Evolutionary conservation across 2,888 invertebrate species (phyloP), one percentile per base, ranked within the genome.

Genomic region (Latrodectus hesperus): DNA sequence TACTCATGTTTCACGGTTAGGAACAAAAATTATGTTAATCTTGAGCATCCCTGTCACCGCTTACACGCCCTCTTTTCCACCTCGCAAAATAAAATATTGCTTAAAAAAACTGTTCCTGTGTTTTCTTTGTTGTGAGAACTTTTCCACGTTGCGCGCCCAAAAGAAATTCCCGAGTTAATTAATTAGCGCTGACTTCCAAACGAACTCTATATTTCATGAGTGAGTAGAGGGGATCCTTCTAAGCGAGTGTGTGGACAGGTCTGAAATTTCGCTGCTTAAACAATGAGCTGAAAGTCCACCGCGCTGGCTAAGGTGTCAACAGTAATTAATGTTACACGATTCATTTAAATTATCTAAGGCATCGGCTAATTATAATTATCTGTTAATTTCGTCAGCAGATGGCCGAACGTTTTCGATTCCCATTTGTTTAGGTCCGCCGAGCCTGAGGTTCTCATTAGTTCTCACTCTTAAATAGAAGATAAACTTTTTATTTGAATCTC

Each of bases 321-420:
- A 53, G 67, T 81, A 74, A 81, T 81, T 81, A 81, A 81, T 81
- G 81, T 53, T 74, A 67, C 81, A 14, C 73, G 65, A 81, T 81
- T 81, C 73, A 81, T 81, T 81, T 81, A 81, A 81, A 81, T 73
- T 74, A 74, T 81, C 81, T 67, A 53, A 74, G 74, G 74, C 73
- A 49, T 60, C 74, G 73, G 73, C 81, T 81, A 74, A 81, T 73
- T 81, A 81, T 81, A 81, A 81, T 81, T 81, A 74, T 81, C 74
- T 74, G 73, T 81, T 81, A 81, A 81, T 81, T 81, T 81, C 73
- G 81, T 81, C 81, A 74, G 80, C 81, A 81, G 73, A 81, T 81
- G 81, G 67, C 81, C 81, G 53, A 72, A 67, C 73, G 74, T 74
- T 67, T 81, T 81, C 67, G 81, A 16, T 67, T 81, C 80, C 64